Evolutionary conservation across 2,888 invertebrate genomes (phyloP).

Genomic region (Limnephilus marmoratus): DNA sequence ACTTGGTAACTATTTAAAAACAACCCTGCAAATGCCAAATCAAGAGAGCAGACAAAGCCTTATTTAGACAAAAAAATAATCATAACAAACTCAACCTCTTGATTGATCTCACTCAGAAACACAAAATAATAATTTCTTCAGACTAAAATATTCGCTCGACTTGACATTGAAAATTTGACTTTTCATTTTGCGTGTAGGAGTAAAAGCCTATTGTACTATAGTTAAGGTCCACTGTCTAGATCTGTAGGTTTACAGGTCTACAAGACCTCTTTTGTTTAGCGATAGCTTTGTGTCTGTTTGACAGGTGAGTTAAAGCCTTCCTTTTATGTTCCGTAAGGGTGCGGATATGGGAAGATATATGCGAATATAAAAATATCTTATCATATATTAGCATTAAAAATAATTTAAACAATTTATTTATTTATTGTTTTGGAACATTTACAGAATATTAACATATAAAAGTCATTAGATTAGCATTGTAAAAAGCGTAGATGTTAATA

Average conservation of each 20-base stretch:
- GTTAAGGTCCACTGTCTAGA: neutral
- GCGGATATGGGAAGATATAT: neutral
- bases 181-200: neutral
- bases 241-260: neutral
- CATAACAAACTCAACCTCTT: neutral
- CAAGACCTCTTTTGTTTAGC: neutral
- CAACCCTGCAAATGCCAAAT: neutral
- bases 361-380: neutral
- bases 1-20: no score
- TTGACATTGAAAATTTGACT: neutral
- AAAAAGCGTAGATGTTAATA: no score
- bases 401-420: neutral
- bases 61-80: neutral
- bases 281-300: slow-evolving; percentile 20
- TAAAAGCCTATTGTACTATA: neutral
- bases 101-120: neutral
- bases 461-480: no score
- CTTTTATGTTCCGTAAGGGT: neutral
- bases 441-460: no score
- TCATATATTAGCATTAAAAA: neutral
- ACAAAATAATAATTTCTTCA: neutral
- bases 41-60: neutral
- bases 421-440: no score
- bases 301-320: slow-evolving; percentile 21
- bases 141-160: neutral